A percentile compares a stretch with the other conserved stretches of the same genome.
Conservation (phyloP, 64 coral and sea anemone species). For the Orbicella faveolata region DNA sequence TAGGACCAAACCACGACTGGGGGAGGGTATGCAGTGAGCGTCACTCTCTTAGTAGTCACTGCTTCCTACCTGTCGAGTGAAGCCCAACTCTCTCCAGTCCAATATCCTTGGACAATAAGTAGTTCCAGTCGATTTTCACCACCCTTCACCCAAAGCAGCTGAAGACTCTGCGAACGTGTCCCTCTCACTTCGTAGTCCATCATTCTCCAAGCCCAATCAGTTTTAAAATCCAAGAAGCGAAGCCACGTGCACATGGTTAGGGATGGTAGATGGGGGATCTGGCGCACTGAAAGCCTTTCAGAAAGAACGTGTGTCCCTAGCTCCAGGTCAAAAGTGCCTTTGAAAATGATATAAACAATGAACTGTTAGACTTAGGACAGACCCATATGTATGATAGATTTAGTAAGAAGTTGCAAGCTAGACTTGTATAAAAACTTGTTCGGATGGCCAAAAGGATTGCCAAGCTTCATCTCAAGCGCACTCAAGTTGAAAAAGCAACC, state of each 20-base stretch:
- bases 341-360: background rate
- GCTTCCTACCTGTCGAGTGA: background rate
- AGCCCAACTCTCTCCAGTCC: background rate
- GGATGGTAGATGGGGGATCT: background rate
- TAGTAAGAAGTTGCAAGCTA: too few species aligned
- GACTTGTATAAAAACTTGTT: too few species aligned
- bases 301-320: background rate
- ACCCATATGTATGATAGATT: too few species aligned
- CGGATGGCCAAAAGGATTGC: too few species aligned
- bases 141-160: background rate
- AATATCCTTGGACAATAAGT: background rate
- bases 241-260: constrained; percentile 13
- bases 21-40: too few species aligned
- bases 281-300: background rate
- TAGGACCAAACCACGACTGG: too few species aligned
- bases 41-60: too few species aligned
- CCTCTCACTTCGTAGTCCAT: background rate
- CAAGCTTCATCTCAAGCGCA: too few species aligned
- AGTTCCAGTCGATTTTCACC: background rate
- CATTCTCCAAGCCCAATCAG: background rate
- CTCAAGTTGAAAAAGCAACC: too few species aligned
- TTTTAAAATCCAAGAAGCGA: background rate
- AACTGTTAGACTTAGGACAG: too few species aligned
- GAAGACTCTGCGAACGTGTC: background rate
- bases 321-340: constrained; percentile 10